Percentiles rank a stretch among this genome's conserved stretches.
Evolutionary conservation across 2,113 vertebrate genomes (phyloP).

Genomic region (Labrus mixtus): DNA sequence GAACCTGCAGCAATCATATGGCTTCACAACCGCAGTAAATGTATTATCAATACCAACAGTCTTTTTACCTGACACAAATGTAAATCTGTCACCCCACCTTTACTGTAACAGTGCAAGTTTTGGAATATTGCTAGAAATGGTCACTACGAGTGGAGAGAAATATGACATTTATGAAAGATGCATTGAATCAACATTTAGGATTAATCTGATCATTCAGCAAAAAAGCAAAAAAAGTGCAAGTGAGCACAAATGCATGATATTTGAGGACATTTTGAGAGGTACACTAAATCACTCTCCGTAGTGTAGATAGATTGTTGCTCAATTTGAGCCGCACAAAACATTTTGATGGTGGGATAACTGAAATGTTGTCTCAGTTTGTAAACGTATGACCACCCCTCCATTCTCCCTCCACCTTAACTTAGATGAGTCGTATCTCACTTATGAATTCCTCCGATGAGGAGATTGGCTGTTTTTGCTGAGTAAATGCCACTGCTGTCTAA

Average conservation of each 20-base stretch:
- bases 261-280: neutral
- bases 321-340: conserved; percentile 27
- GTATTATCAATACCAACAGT: conserved; percentile 7
- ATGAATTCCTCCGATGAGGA: conserved; percentile 57
- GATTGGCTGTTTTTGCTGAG: conserved; percentile 60
- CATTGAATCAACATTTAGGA: neutral
- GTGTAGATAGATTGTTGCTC: neutral
- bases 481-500: conserved; percentile 63
- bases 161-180: neutral
- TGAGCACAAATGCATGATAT: too few species aligned
- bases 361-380: conserved; percentile 50
- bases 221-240: too few species aligned
- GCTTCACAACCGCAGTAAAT: conserved; percentile 11
- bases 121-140: too few species aligned
- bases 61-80: neutral
- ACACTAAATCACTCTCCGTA: neutral
- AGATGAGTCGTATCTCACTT: conserved; percentile 51
- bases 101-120: neutral
- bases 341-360: conserved; percentile 7
- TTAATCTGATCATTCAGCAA: neutral
- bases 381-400: neutral
- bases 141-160: too few species aligned
- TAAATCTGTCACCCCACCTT: neutral
- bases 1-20: conserved; percentile 15
- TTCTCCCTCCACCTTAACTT: conserved; percentile 16